Conservation (phyloP, 1,140 invertebrate species). For the Watersipora subatra region DNA sequence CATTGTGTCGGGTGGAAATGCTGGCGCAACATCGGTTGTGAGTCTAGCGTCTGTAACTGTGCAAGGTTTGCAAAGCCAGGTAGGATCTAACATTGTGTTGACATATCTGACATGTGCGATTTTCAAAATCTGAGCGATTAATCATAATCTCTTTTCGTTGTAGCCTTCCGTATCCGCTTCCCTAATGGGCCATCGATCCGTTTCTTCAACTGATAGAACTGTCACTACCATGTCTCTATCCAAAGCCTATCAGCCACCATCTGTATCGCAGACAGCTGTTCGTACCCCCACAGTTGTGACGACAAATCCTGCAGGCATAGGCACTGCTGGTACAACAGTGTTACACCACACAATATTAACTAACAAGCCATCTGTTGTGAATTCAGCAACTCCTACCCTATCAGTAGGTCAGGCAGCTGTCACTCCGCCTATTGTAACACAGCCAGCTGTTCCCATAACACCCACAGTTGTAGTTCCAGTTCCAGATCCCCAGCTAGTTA, state of each 20-base stretch:
- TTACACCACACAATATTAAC: neutral
- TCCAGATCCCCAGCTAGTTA: too few species aligned
- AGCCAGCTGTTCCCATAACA: neutral
- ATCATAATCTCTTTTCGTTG: too few species aligned
- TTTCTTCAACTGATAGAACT: neutral
- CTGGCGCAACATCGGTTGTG: neutral
- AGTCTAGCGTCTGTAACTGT: neutral
- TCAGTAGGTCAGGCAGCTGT: too few species aligned
- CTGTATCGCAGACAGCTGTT: neutral
- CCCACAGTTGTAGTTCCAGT: neutral
- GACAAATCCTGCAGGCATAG: neutral
- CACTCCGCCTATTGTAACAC: neutral
- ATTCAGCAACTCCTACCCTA: neutral
- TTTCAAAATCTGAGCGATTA: too few species aligned
- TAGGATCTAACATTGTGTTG: neutral
- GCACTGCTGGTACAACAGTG: neutral
- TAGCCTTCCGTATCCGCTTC: neutral
- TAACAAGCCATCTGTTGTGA: neutral
- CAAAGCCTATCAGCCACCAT: neutral
- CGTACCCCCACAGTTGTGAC: neutral
- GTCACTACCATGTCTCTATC: too few species aligned
- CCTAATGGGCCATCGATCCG: neutral
- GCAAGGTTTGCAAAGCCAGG: neutral
- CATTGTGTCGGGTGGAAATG: neutral
- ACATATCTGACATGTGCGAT: too few species aligned